Conservation (phyloP, 2,797 vertebrate genomes). For the Pogoniulus pusillus region DNA sequence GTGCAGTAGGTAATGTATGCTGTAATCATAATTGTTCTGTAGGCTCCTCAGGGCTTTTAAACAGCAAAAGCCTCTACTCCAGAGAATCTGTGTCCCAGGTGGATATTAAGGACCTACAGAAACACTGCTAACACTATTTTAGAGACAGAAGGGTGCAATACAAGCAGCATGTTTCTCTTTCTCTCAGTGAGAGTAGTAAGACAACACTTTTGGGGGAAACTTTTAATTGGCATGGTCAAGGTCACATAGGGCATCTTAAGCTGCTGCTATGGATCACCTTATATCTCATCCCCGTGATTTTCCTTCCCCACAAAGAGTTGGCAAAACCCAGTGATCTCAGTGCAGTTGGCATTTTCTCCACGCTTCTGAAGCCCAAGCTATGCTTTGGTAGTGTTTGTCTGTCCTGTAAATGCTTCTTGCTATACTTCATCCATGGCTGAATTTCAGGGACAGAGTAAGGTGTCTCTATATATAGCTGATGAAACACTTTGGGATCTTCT, state of each 20-base stretch:
- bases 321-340: conserved; percentile 22
- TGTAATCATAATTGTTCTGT: background rate
- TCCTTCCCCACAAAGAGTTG: conserved; percentile 24
- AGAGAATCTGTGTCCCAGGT: background rate
- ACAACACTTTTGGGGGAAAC: background rate
- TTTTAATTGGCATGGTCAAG: background rate
- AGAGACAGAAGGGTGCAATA: background rate
- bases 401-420: conserved; percentile 62
- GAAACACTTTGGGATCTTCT: conserved; percentile 5
- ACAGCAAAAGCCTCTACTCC: background rate
- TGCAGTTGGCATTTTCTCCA: conserved; percentile 55
- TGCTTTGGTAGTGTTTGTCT: conserved; percentile 54
- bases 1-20: background rate
- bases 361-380: conserved; percentile 19
- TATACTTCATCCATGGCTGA: conserved; percentile 50
- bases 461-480: conserved; percentile 45
- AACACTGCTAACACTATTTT: background rate
- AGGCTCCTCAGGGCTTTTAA: background rate
- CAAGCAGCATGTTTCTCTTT: background rate
- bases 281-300: background rate
- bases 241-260: background rate
- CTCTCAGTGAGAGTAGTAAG: background rate
- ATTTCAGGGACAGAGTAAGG: conserved; percentile 50
- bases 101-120: background rate
- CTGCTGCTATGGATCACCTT: background rate